Base-by-base conservation (phyloP, 2,888 invertebrate genomes). In the Plebejus argus region DNA sequence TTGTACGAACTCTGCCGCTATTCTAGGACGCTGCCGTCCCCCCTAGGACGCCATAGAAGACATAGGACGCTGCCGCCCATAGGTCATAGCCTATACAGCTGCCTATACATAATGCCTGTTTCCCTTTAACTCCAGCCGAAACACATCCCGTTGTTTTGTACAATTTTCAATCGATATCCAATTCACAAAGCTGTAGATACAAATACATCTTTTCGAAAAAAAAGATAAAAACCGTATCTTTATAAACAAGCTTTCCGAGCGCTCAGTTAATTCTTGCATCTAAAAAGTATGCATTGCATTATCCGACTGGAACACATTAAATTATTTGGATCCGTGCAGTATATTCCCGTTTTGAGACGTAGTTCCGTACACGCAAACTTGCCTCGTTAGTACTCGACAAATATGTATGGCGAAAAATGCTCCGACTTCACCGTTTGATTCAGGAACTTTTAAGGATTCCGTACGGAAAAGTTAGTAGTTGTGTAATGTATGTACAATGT, bases 231-330 rank as follows among this genome's bases (percentile, higher is more conserved):
- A 3, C 23, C 20, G 45, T 45, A 72, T 39, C 72, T 23, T 28
- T 18, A 74, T 53, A 74, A 74, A 74, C 74, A 76, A 61, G 61
- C 71, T 77, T 77, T 23, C 39, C 53, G 39, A 72, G 58, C 18
- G 49, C 70, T 58, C 39, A 72, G 56, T 23, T n/a, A 53, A 77
- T 58, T 71, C 58, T 72, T 45, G 74, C 45, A 78, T 77, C 74
- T 80, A 74, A 78, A 66, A 81, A 82, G 81, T 81, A 82, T 81
- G 81, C 82, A 79, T 80, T 79, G 79, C 81, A 81, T 83, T 83
- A 83, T 78, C 79, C 82, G 79, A 81, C 82, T 80, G 82, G 81
- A 82, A 82, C 81, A 81, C 82, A 81, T 81, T 82, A 83, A 82
- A 82, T 81, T 82, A 82, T 81, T 81, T 81, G 81, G 79, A 81